Evolutionary conservation across 1,140 invertebrate species (phyloP), one percentile per base, ranked within the genome.

Genomic region (Heliconius nattereri): DNA sequence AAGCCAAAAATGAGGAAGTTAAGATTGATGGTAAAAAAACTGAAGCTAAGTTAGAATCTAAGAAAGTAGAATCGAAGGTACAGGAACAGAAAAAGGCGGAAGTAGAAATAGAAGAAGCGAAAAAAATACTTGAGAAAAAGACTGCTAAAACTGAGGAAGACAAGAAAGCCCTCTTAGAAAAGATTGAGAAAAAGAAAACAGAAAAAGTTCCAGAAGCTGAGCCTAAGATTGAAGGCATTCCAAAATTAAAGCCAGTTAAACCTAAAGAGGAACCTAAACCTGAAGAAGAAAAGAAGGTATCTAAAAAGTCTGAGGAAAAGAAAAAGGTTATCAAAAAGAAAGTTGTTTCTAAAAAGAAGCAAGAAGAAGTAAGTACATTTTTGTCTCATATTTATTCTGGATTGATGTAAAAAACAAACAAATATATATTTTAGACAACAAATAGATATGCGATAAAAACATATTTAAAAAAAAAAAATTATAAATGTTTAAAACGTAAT

Each of bases 211-310:
- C 87, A 57, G 92, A 94, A 88, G 84, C 88, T 19, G 93, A 95
- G 85, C 86, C 90, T 37, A 94, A 95, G 85, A 89, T 94, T 82
- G 95, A 96, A 85, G 93, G 93, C 76, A 94, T 95, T 85, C 87
- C 94, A 54, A 96, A 96, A 90, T 87, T 95, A 6, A 96, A 95
- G 82, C 82, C 94, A 7, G 95, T 95, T 54, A 91, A 94, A 74
- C 95, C 95, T 52, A 91, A 95, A 78, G 95, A 96, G 83, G 94
- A 94, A 85, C 86, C 91, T n/a, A 86, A 87, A n/a, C 80, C 79
- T 23, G 90, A 89, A 73, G 91, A 92, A 78, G 91, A 91, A 76
- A 94, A 93, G 83, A 94, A 95, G 85, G 92, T 91, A 49, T 79
- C 83, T 72, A 94, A 94, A 88, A 92, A 92, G 79, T 92, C 89